These are phyloP conservation scores for Drosophila fulvimacula DNA, from an alignment of 2,888 invertebrate genomes.

Conservation along the genomic window DNA sequence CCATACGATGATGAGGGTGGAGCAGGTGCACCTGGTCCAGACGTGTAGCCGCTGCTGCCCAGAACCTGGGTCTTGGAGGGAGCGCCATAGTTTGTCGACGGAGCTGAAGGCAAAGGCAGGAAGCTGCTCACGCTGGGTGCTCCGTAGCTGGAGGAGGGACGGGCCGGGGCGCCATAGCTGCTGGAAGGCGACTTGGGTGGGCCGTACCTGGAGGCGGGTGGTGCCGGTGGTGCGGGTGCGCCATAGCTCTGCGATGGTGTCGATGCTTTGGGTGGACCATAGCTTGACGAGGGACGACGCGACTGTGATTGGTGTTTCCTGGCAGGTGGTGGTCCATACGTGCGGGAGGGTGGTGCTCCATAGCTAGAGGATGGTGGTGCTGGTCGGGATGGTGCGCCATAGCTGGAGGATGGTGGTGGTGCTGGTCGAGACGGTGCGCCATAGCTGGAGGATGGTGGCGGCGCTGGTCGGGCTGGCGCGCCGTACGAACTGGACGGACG, in stretches of 20 bases:
- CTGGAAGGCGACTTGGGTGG: conserved; percentile 69
- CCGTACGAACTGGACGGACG: conserved; percentile 39
- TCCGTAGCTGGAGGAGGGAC: conserved; percentile 86
- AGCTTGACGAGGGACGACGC: conserved; percentile 85
- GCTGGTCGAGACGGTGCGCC: conserved; percentile 64
- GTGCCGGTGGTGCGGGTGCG: conserved; percentile 83
- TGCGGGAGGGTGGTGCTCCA: conserved; percentile 78
- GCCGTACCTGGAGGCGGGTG: conserved; percentile 66
- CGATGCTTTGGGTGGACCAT: conserved; percentile 82
- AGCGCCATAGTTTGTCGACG: conserved; percentile 86
- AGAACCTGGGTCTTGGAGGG: conserved; percentile 83
- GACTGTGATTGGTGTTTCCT: conserved; percentile 78
- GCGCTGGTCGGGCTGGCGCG: conserved; percentile 67
- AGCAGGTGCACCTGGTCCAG: conserved; percentile 78
- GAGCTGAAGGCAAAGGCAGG: conserved; percentile 68
- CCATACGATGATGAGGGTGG: conserved; percentile 86
- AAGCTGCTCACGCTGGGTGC: conserved; percentile 83
- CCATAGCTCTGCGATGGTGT: conserved; percentile 85
- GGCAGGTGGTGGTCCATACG: conserved; percentile 83
- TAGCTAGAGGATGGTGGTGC: conserved; percentile 77
- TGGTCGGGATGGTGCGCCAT: conserved; percentile 71
- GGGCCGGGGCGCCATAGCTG: conserved; percentile 68
- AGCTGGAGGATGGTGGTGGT: conserved; percentile 66
- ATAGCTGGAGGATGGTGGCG: conserved; percentile 81
- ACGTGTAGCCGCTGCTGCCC: conserved; percentile 68